These are phyloP conservation scores for Cacatua alba DNA, from an alignment of 2,113 vertebrate species.

Conservation along the genomic window DNA sequence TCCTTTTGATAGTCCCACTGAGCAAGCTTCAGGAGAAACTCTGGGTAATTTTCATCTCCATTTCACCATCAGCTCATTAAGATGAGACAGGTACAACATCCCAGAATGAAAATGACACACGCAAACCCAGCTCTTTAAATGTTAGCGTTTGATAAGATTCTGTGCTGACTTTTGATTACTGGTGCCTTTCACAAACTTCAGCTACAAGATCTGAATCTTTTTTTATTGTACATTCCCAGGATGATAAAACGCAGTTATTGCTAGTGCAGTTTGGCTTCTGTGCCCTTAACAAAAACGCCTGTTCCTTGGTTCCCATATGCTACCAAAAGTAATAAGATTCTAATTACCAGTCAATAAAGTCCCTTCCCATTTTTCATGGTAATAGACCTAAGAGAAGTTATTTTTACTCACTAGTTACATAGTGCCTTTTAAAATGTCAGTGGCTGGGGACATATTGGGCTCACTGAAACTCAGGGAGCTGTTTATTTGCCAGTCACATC, in stretches of 20 bases:
- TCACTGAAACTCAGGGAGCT: background rate
- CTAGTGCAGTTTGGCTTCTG: background rate
- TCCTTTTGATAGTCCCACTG: background rate
- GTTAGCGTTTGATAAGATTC: background rate
- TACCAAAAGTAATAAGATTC: slow-evolving; percentile 3
- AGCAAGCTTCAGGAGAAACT: background rate
- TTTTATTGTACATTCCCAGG: background rate
- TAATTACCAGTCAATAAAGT: slow-evolving; percentile 50
- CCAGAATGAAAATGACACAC: background rate
- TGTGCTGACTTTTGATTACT: background rate
- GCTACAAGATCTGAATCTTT: background rate
- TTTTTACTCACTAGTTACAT: background rate
- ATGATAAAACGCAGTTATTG: slow-evolving; percentile 36
- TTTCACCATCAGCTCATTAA: background rate
- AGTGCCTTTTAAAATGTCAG: background rate
- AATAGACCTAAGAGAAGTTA: background rate
- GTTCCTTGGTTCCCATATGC: background rate
- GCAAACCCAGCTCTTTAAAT: background rate
- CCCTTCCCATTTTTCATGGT: background rate
- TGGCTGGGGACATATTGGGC: background rate
- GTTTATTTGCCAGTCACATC: background rate
- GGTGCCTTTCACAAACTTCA: background rate
- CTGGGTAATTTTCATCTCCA: background rate
- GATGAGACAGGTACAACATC: background rate
- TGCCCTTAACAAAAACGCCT: background rate